These are phyloP conservation scores for Cyprinodon tularosa DNA, from an alignment of 2,113 vertebrate species.

Conservation along the genomic window DNA sequence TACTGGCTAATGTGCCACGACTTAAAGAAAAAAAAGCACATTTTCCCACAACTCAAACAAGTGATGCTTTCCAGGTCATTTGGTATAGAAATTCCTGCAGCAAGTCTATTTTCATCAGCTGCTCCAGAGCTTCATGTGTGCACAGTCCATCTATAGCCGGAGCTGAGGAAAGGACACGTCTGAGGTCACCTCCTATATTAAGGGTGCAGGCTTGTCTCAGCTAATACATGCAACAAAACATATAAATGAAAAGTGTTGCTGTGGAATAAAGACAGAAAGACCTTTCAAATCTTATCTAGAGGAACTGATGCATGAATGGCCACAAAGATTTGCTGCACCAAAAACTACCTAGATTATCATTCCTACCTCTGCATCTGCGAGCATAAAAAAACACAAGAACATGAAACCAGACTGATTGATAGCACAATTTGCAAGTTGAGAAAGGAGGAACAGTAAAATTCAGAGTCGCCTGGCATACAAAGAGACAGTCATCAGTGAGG, in stretches of 20 bases:
- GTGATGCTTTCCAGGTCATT: slow-evolving; percentile 79
- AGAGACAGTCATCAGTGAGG: slow-evolving; percentile 62
- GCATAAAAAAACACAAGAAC: slow-evolving; percentile 41
- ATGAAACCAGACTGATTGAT: slow-evolving; percentile 67
- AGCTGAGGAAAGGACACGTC: slow-evolving; percentile 70
- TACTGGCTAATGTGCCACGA: neutral
- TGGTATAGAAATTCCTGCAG: slow-evolving; percentile 77
- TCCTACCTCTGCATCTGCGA: slow-evolving; percentile 23
- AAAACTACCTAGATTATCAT: slow-evolving; percentile 1
- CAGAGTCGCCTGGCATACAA: slow-evolving; percentile 58
- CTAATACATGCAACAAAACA: neutral
- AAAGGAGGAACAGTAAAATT: slow-evolving; percentile 54
- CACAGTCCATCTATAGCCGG: slow-evolving; percentile 70
- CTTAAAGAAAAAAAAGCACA: slow-evolving; percentile 43
- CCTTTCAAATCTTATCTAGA: neutral
- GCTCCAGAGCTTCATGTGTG: slow-evolving; percentile 72
- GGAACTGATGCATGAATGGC: neutral
- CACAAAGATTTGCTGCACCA: neutral
- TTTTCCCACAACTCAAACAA: slow-evolving; percentile 62
- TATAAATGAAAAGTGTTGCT: neutral
- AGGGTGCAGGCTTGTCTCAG: slow-evolving; percentile 44
- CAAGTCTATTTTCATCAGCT: slow-evolving; percentile 77
- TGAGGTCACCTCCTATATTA: slow-evolving; percentile 80
- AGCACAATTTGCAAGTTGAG: slow-evolving; percentile 62
- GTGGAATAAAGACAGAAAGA: neutral